Conservation (phyloP, 2,888 invertebrate species). For the Megastigmus dorsalis region DNA sequence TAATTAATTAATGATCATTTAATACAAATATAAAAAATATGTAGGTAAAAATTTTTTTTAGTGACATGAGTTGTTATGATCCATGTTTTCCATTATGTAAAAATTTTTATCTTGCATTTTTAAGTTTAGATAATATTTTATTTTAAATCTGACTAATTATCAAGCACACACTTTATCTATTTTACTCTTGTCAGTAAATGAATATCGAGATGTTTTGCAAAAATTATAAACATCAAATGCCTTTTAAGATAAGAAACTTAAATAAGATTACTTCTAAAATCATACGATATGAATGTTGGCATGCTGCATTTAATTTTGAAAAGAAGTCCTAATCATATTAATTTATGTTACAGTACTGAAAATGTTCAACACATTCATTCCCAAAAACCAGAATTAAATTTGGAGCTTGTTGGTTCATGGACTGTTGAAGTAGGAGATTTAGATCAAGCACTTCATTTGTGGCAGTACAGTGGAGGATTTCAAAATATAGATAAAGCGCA, state of each 20-base stretch:
- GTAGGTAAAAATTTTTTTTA: too few species aligned
- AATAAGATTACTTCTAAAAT: too few species aligned
- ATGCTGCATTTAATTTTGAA: too few species aligned
- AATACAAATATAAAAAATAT: too few species aligned
- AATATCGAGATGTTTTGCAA: conserved; percentile 15
- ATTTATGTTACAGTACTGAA: conserved; percentile 80
- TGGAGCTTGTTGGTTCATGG: conserved; percentile 96
- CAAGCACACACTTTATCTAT: conserved; percentile 15
- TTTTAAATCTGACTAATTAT: too few species aligned
- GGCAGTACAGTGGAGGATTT: conserved; percentile 95
- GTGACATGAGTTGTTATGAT: too few species aligned
- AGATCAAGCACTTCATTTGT: conserved; percentile 97
- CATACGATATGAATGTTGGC: too few species aligned
- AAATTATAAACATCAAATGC: conserved; percentile 34
- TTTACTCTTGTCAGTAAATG: conserved; percentile 26
- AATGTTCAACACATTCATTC: conserved; percentile 86
- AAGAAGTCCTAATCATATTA: neutral
- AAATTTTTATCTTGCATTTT: too few species aligned
- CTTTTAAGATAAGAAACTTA: conserved; percentile 34
- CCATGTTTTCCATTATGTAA: too few species aligned
- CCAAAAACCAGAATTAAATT: conserved; percentile 83
- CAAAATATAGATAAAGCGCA: conserved; percentile 88
- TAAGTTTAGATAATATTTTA: too few species aligned
- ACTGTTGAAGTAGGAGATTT: conserved; percentile 96
- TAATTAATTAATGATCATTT: too few species aligned